phyloP scores from a whole-genome alignment of 2,888 invertebrate species.

The Trissonchulus latispiculum region DNA sequence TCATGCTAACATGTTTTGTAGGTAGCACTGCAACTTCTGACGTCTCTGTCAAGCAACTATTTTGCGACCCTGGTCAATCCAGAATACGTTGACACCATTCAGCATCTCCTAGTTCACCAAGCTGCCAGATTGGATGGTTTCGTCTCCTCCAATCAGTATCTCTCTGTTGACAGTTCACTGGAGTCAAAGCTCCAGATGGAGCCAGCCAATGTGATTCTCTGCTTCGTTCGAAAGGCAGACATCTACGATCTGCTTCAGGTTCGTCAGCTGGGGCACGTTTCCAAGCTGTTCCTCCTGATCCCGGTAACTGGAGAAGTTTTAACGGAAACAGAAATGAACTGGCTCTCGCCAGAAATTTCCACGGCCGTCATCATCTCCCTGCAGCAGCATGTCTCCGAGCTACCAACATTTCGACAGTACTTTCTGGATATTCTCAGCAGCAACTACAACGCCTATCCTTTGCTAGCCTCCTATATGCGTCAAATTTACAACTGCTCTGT shows the following conservation, averaged over 20 bases:
- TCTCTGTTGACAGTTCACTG: neutral
- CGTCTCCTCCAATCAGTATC: neutral
- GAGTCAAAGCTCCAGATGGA: neutral
- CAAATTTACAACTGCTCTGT: constrained; percentile 27
- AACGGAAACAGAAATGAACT: constrained; percentile 26
- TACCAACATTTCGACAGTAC: constrained; percentile 29
- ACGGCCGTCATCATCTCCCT: neutral
- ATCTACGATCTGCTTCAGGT: neutral
- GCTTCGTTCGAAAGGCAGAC: neutral
- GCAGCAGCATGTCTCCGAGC: neutral
- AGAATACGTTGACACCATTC: neutral
- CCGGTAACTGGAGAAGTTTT: constrained; percentile 33
- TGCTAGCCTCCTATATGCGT: constrained; percentile 38
- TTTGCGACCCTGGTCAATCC: neutral
- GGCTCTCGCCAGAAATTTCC: neutral
- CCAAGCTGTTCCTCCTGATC: constrained; percentile 30
- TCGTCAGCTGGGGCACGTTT: neutral
- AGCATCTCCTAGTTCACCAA: too few relatives aligned
- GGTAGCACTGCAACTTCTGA: neutral
- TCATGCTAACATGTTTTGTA: too few relatives aligned
- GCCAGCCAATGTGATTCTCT: neutral
- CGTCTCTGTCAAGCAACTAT: neutral
- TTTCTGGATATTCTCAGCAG: constrained; percentile 38
- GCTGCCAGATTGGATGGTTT: neutral
- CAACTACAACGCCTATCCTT: constrained; percentile 38